phyloP scores from a whole-genome alignment of 2,113 vertebrate species.

The Heteronetta atricapilla region DNA sequence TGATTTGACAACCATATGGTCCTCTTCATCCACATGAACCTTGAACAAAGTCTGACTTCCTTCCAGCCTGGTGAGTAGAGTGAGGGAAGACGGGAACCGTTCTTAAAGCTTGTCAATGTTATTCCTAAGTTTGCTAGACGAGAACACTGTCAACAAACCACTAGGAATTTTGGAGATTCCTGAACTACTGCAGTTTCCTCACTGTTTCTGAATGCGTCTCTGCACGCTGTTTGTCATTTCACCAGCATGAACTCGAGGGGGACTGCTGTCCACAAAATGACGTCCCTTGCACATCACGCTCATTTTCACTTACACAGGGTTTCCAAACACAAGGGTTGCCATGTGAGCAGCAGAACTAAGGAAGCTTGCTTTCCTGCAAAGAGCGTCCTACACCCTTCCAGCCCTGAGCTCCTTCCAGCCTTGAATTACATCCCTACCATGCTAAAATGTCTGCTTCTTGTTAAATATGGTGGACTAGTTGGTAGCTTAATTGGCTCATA shows the following conservation, averaged over 20 bases:
- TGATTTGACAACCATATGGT: conserved; percentile 52
- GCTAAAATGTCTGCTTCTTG: background rate
- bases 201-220: background rate
- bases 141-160: background rate
- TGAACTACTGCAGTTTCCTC: background rate
- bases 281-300: background rate
- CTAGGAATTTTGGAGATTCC: background rate
- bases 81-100: background rate
- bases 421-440: background rate
- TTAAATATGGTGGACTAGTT: background rate
- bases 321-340: background rate
- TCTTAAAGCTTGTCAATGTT: background rate
- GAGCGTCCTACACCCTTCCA: background rate
- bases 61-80: conserved; percentile 13
- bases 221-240: background rate
- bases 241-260: background rate
- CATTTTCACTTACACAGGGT: background rate
- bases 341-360: background rate
- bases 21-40: conserved; percentile 45
- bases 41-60: conserved; percentile 45
- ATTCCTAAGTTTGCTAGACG: background rate
- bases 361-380: background rate
- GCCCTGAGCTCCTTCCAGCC: background rate
- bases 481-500: background rate
- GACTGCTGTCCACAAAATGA: background rate